Conservation (phyloP, 2,797 vertebrate genomes). For the Micrastur ruficollis region DNA sequence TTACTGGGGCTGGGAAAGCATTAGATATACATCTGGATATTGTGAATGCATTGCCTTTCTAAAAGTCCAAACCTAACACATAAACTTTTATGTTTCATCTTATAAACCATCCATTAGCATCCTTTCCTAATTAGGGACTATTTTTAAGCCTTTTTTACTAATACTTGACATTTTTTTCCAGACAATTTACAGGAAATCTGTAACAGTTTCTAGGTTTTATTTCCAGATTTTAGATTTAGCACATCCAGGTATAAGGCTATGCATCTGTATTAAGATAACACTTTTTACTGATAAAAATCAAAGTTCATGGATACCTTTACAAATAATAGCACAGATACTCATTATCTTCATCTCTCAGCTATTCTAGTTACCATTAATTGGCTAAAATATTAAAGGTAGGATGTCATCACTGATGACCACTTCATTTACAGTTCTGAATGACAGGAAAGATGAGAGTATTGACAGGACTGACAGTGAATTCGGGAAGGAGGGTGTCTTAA, state of each 20-base stretch:
- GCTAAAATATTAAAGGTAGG: not conserved
- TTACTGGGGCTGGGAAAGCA: not conserved
- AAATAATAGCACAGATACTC: not conserved
- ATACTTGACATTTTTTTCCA: not conserved
- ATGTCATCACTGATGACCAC: not conserved
- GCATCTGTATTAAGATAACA: not conserved
- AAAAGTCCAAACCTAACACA: accelerated
- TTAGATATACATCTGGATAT: not conserved
- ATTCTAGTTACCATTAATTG: not conserved
- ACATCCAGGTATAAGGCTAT: not conserved
- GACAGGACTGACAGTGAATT: not conserved
- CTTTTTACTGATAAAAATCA: not conserved
- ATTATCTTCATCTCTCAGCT: not conserved
- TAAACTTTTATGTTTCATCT: not conserved
- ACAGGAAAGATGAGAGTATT: not conserved
- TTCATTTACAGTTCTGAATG: not conserved
- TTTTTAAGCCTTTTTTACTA: not conserved
- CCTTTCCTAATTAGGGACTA: not conserved
- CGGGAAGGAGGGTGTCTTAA: not conserved
- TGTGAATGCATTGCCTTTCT: not conserved
- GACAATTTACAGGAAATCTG: not conserved
- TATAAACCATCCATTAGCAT: not conserved
- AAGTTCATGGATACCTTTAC: not conserved
- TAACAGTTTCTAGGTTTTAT: not conserved
- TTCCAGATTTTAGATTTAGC: not conserved